Conservation (phyloP, 2,797 vertebrate genomes). For the Mormyrops boulengeri region DNA sequence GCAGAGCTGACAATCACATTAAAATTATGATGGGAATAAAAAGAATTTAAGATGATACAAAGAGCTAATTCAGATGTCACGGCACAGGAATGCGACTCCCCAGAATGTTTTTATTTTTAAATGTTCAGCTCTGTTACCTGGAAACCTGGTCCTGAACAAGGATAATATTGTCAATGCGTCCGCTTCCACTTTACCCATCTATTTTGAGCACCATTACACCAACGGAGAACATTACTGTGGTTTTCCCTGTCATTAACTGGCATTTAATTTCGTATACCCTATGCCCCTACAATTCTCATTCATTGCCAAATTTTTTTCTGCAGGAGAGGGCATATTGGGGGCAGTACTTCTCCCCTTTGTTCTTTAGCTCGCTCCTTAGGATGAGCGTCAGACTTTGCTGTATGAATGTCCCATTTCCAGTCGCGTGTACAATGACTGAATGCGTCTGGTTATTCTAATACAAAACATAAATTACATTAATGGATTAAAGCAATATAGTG, state of each 20-base stretch:
- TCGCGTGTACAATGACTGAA: background rate
- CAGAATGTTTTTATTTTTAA: slow-evolving; percentile 31
- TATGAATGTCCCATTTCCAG: no score
- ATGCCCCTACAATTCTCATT: slow-evolving; percentile 16
- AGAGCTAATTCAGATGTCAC: slow-evolving; percentile 26
- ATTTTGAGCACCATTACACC: slow-evolving; percentile 33
- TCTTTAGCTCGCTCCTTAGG: background rate
- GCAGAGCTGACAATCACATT: slow-evolving; percentile 18
- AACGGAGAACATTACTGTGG: slow-evolving; percentile 31
- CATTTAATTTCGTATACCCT: slow-evolving; percentile 25
- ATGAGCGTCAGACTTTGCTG: background rate
- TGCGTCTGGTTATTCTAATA: background rate
- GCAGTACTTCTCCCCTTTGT: background rate
- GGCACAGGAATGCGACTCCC: slow-evolving; percentile 24
- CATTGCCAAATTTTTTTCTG: slow-evolving; percentile 15
- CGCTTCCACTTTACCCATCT: slow-evolving; percentile 47
- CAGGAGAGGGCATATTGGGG: background rate
- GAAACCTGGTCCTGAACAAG: slow-evolving; percentile 48
- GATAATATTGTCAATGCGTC: slow-evolving; percentile 59
- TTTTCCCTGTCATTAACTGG: slow-evolving; percentile 27
- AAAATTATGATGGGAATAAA: slow-evolving; percentile 19
- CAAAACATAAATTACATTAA: background rate
- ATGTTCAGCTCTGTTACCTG: slow-evolving; percentile 31
- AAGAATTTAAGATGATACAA: slow-evolving; percentile 22
- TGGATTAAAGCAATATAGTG: background rate